Conservation (phyloP, 2,888 invertebrate genomes). For the Ctenicera cuprea region DNA sequence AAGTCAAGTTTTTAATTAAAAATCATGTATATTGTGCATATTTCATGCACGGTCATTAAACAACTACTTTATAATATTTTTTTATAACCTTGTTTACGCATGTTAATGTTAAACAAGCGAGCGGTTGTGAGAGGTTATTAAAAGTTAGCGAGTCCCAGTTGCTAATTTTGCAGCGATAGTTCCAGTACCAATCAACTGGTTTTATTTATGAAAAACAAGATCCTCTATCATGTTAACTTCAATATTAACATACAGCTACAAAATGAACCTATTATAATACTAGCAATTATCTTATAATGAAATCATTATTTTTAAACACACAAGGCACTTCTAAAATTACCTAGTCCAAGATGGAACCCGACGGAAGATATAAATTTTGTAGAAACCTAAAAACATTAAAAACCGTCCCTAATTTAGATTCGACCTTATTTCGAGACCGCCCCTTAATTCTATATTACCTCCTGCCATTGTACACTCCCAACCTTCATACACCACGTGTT, state of each 20-base stretch:
- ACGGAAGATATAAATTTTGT: slow-evolving; percentile 63
- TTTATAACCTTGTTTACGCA: too few relatives aligned
- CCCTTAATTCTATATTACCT: slow-evolving; percentile 57
- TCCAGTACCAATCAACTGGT: background rate
- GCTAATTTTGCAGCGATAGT: slow-evolving; percentile 18
- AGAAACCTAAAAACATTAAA: slow-evolving; percentile 60
- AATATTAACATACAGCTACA: slow-evolving; percentile 33
- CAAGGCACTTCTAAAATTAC: slow-evolving; percentile 39
- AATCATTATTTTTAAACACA: slow-evolving; percentile 48
- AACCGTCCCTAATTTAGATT: slow-evolving; percentile 62
- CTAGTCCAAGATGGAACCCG: slow-evolving; percentile 63
- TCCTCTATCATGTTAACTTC: slow-evolving; percentile 23
- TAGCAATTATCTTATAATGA: slow-evolving; percentile 42
- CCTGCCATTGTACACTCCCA: slow-evolving; percentile 54
- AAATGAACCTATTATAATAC: slow-evolving; percentile 37
- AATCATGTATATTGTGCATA: too few relatives aligned
- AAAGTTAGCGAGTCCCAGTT: background rate
- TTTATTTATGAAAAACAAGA: slow-evolving; percentile 21
- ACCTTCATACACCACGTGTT: slow-evolving; percentile 6
- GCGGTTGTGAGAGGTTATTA: slow-evolving; percentile 2
- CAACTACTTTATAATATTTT: too few relatives aligned
- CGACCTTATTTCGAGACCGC: slow-evolving; percentile 57
- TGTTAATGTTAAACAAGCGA: too few relatives aligned
- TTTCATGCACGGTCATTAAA: too few relatives aligned
- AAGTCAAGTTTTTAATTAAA: too few relatives aligned